These are phyloP conservation scores for Charina bottae DNA, from an alignment of 2,113 vertebrate species.

Conservation along the genomic window DNA sequence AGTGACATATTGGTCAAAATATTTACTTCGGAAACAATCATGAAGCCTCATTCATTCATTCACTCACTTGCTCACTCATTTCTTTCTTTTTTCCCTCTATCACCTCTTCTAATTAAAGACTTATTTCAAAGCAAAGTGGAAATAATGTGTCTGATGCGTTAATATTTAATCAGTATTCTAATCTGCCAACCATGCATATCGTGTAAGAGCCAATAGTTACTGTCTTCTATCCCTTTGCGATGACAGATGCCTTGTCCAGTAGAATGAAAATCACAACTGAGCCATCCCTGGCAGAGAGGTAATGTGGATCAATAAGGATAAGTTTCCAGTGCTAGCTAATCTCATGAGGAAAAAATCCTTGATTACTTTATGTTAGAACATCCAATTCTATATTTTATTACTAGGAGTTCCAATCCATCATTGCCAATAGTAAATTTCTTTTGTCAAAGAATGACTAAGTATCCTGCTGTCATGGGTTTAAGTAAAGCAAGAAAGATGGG, in stretches of 20 bases:
- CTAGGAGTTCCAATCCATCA: conserved; percentile 36
- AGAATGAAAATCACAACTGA: conserved; percentile 56
- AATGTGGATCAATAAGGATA: conserved; percentile 54
- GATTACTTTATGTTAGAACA: conserved; percentile 38
- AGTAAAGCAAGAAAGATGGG: neutral
- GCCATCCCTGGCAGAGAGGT: conserved; percentile 33
- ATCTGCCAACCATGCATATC: conserved; percentile 39
- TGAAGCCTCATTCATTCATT: conserved; percentile 60
- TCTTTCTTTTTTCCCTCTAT: conserved; percentile 36
- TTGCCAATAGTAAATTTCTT: conserved; percentile 20
- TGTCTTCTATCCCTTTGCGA: conserved; percentile 45
- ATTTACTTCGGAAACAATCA: conserved; percentile 61
- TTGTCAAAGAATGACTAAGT: neutral
- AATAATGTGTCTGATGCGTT: conserved; percentile 61
- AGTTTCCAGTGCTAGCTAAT: conserved; percentile 54
- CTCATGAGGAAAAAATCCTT: conserved; percentile 32
- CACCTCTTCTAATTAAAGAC: conserved; percentile 61
- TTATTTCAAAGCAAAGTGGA: conserved; percentile 63
- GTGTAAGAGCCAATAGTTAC: conserved; percentile 53
- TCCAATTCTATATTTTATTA: conserved; percentile 11
- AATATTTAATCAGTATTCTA: conserved; percentile 62
- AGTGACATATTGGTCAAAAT: conserved; percentile 60
- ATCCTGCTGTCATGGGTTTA: neutral
- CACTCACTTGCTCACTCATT: conserved; percentile 26
- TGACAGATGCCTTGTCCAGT: conserved; percentile 52